A percentile compares a stretch with the other conserved stretches of the same genome.
Conservation (phyloP, 2,888 invertebrate genomes). For the Tortrix viridana region DNA sequence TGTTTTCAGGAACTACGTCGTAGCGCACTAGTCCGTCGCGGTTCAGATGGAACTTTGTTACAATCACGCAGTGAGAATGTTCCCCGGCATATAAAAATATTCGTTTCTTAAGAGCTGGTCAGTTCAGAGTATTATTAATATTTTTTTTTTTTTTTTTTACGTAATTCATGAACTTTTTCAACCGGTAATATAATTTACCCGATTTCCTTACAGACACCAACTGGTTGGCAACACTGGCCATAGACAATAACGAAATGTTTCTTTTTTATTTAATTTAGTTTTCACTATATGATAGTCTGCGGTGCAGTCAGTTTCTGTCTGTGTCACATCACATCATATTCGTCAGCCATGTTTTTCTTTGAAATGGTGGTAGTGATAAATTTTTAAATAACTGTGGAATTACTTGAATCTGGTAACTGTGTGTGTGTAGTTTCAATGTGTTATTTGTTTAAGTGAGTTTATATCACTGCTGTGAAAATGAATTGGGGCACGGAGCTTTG, state of each 20-base stretch:
- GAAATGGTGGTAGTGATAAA: conserved; percentile 78
- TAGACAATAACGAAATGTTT: conserved; percentile 44
- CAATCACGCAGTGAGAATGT: conserved; percentile 58
- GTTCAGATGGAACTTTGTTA: conserved; percentile 75
- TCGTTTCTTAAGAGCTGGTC: conserved; percentile 62
- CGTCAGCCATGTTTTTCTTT: conserved; percentile 81
- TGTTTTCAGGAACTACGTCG: conserved; percentile 67
- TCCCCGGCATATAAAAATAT: conserved; percentile 74
- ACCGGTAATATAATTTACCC: conserved; percentile 4
- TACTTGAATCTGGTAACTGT: conserved; percentile 59
- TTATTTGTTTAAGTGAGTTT: conserved; percentile 76
- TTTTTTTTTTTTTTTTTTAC: neutral
- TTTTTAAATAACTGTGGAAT: conserved; percentile 65
- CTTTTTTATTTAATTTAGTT: conserved; percentile 38
- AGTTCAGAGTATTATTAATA: conserved; percentile 40
- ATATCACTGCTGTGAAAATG: conserved; percentile 79
- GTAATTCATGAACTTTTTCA: neutral
- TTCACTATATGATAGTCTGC: conserved; percentile 42
- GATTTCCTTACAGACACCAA: conserved; percentile 1
- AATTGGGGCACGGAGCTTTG: conserved; percentile 88
- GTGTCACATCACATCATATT: too few species aligned
- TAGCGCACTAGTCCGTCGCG: conserved; percentile 70
- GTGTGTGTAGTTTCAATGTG: conserved; percentile 79
- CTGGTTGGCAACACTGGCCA: conserved; percentile 46
- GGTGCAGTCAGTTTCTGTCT: conserved; percentile 37